Conservation (phyloP, 2,888 invertebrate genomes). For the Microplitis deprimator region DNA sequence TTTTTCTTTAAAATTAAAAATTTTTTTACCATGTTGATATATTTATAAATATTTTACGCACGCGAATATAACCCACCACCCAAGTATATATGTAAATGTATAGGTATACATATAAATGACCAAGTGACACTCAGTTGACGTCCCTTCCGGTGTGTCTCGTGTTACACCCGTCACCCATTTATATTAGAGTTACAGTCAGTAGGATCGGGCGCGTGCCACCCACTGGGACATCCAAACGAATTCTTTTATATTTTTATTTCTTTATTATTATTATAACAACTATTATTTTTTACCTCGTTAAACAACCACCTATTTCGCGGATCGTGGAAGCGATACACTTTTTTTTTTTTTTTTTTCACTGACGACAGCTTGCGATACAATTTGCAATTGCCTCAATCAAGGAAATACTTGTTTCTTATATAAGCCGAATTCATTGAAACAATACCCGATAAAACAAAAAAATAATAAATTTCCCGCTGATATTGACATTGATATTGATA, state of each 20-base stretch:
- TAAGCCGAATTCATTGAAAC: background rate
- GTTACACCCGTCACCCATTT: constrained; percentile 67
- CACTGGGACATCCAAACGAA: constrained; percentile 48
- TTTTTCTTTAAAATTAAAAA: background rate
- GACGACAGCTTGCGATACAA: background rate
- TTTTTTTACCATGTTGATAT: background rate
- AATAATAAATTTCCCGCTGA: background rate
- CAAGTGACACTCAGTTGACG: constrained; percentile 68
- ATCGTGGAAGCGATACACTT: constrained; percentile 11
- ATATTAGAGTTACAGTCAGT: constrained; percentile 66
- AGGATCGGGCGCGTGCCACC: constrained; percentile 67
- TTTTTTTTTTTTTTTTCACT: background rate
- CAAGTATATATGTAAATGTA: background rate
- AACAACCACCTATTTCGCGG: constrained; percentile 17
- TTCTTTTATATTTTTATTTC: constrained; percentile 44
- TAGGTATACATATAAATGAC: constrained; percentile 51
- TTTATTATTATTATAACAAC: background rate
- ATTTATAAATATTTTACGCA: background rate
- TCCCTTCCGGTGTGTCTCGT: constrained; percentile 70
- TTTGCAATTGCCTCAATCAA: constrained; percentile 24
- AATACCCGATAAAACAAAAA: background rate
- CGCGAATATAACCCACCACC: constrained; percentile 7
- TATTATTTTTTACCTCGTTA: constrained; percentile 43
- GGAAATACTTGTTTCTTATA: background rate
- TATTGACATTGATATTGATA: background rate